Conservation (phyloP, 1,140 invertebrate species). For the Diprion similis region DNA sequence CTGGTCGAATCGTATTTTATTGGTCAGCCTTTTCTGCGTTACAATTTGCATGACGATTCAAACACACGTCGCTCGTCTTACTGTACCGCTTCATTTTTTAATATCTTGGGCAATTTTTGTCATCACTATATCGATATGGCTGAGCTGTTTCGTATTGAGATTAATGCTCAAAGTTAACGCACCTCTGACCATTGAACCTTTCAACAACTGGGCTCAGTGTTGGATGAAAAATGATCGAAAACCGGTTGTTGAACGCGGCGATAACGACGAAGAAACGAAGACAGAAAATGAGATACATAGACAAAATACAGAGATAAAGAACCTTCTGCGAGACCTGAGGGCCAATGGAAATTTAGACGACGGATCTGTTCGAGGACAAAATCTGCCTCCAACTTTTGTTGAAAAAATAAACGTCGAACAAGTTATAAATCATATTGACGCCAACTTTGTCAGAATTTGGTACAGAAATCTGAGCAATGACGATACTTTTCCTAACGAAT, state of each 20-base stretch:
- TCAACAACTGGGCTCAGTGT: conserved; percentile 38
- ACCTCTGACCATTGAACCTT: conserved; percentile 38
- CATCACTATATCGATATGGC: conserved; percentile 46
- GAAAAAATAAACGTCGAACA: conserved; percentile 31
- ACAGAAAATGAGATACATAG: conserved; percentile 11
- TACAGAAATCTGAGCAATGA: conserved; percentile 51
- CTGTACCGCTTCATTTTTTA: conserved; percentile 45
- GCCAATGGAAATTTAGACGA: conserved; percentile 5
- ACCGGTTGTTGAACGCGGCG: background rate
- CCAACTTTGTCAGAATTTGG: conserved; percentile 45
- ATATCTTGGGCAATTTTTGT: conserved; percentile 48
- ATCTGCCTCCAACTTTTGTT: conserved; percentile 9
- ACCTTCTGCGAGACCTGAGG: conserved; percentile 8
- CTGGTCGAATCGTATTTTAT: conserved; percentile 47
- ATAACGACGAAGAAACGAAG: background rate
- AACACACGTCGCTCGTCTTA: conserved; percentile 38
- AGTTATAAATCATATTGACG: conserved; percentile 42
- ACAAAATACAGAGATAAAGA: conserved; percentile 11
- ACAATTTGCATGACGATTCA: conserved; percentile 44
- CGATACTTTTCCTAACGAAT: conserved; percentile 42
- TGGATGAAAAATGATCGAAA: conserved; percentile 23
- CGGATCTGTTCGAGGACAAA: conserved; percentile 1
- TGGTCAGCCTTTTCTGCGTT: conserved; percentile 39
- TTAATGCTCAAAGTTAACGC: conserved; percentile 43
- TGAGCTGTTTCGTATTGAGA: conserved; percentile 47